Evolutionary conservation across 1,140 invertebrate genomes (phyloP).

Genomic region (Papilio aristodemus): DNA sequence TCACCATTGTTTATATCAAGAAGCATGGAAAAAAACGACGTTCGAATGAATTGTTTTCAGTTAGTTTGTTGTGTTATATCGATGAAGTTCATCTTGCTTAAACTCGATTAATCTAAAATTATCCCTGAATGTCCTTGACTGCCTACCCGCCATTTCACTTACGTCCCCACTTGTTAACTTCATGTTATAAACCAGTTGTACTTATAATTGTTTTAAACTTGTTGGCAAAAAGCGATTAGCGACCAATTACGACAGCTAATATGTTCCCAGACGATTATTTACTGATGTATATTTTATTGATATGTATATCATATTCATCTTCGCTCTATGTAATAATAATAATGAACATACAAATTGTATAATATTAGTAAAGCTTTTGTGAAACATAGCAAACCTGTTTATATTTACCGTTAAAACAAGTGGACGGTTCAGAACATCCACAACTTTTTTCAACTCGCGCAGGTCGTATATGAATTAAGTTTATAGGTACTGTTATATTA

Average conservation of each 20-base stretch:
- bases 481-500: slow-evolving; percentile 26
- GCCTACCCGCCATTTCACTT: neutral
- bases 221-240: neutral
- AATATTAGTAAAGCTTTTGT: slow-evolving; percentile 16
- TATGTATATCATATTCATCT: no score
- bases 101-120: neutral
- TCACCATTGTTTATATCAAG: no score
- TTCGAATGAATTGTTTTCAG: no score
- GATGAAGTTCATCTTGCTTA: neutral
- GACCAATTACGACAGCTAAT: neutral
- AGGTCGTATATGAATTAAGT: slow-evolving; percentile 24
- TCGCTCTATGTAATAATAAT: neutral
- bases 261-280: neutral
- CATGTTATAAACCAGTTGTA: neutral
- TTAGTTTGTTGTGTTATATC: no score
- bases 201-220: neutral
- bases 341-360: slow-evolving; percentile 7
- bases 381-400: slow-evolving; percentile 23
- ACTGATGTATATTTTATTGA: no score
- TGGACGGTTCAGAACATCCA: slow-evolving; percentile 14
- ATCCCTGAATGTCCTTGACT: slow-evolving; percentile 1
- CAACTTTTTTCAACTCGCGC: slow-evolving; percentile 14
- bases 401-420: slow-evolving; percentile 22
- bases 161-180: neutral
- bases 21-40: no score